These are phyloP conservation scores for Cuculus canorus DNA, from an alignment of 2,797 vertebrate species.

Conservation along the genomic window DNA sequence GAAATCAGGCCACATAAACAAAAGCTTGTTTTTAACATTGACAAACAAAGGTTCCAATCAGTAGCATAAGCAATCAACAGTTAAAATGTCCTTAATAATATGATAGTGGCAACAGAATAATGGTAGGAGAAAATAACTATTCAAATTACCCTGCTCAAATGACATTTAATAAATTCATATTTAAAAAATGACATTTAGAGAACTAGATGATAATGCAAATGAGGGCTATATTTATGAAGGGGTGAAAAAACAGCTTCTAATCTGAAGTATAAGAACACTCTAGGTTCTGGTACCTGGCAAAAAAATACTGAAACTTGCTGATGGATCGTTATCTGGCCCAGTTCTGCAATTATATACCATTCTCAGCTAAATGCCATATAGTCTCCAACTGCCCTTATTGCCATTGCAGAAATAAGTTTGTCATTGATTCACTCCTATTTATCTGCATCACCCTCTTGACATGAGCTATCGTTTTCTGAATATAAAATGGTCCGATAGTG, in stretches of 20 bases:
- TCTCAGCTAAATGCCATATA: background rate
- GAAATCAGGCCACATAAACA: constrained; percentile 31
- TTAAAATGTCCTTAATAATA: constrained; percentile 78
- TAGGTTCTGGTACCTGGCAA: constrained; percentile 52
- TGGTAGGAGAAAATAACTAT: constrained; percentile 75
- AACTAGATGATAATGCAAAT: constrained; percentile 82
- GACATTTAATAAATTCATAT: constrained; percentile 84
- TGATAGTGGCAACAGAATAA: constrained; percentile 72
- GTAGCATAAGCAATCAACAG: constrained; percentile 77
- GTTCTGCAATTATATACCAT: background rate
- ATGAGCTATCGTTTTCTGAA: background rate
- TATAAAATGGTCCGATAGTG: background rate
- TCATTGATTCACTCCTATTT: background rate
- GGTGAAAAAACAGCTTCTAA: constrained; percentile 73
- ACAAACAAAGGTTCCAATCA: constrained; percentile 73
- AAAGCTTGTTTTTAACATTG: constrained; percentile 43
- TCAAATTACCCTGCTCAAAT: constrained; percentile 78
- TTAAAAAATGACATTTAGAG: constrained; percentile 84
- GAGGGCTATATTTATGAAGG: constrained; percentile 79
- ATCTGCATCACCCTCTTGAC: background rate
- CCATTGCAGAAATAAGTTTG: background rate
- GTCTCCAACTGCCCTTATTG: background rate
- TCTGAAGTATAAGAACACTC: constrained; percentile 63
- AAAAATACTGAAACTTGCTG: constrained; percentile 2
- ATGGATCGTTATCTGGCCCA: background rate